Conservation (phyloP, 2,797 vertebrate genomes). For the Cheirogaleus major region DNA sequence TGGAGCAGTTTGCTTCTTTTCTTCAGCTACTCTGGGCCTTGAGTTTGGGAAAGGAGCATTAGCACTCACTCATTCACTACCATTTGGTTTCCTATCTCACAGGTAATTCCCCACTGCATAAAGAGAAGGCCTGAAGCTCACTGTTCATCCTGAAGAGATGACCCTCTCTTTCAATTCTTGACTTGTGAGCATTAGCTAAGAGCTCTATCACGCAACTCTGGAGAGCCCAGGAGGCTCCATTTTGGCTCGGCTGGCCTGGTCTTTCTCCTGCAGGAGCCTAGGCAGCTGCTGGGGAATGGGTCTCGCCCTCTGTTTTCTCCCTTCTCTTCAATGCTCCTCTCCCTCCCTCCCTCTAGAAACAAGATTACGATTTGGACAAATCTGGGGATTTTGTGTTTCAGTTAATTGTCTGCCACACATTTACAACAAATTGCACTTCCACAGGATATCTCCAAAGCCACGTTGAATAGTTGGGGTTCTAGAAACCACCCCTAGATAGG, state of each 20-base stretch:
- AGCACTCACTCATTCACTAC: conserved; percentile 26
- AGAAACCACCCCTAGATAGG: not conserved
- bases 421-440: not conserved
- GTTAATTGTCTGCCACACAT: not conserved
- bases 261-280: not conserved
- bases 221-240: not conserved
- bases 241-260: not conserved
- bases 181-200: not conserved
- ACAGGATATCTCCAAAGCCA: conserved; percentile 3
- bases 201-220: not conserved
- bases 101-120: not conserved
- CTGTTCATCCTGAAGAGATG: not conserved
- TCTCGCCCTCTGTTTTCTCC: not conserved
- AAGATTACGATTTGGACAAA: not conserved
- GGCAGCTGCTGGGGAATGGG: not conserved
- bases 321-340: not conserved
- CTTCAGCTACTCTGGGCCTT: not conserved
- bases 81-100: not conserved
- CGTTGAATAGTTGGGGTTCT: not conserved
- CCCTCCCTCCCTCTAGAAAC: not conserved
- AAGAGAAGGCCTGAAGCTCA: not conserved
- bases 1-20: not conserved
- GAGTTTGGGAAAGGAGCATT: conserved; percentile 19
- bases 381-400: not conserved
- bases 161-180: not conserved